Percentiles rank a stretch among this genome's conserved stretches.
Conservation (phyloP, 2,888 invertebrate species). For the Andrena camellia region DNA sequence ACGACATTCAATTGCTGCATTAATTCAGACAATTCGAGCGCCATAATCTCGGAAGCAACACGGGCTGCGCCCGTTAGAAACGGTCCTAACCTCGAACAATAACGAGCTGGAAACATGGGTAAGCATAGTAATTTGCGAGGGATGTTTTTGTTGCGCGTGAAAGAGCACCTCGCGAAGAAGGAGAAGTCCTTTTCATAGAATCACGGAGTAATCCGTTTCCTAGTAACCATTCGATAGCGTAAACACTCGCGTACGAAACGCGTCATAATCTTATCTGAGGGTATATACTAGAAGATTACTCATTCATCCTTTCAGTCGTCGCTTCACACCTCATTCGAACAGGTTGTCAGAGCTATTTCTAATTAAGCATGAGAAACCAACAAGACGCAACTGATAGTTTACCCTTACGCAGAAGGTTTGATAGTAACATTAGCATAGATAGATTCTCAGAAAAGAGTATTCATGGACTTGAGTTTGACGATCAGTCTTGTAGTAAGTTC, state of each 20-base stretch:
- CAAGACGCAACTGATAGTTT: slow-evolving; percentile 44
- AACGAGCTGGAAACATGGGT: slow-evolving; percentile 68
- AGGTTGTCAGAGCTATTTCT: slow-evolving; percentile 23
- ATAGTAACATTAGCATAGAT: slow-evolving; percentile 77
- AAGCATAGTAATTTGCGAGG: slow-evolving; percentile 44
- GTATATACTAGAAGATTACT: slow-evolving; percentile 55
- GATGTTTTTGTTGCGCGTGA: not conserved
- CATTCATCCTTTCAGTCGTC: slow-evolving; percentile 63
- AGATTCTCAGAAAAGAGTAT: slow-evolving; percentile 80
- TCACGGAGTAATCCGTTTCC: slow-evolving; percentile 8
- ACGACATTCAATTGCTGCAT: slow-evolving; percentile 63
- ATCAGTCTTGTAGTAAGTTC: slow-evolving; percentile 70
- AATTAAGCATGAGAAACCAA: slow-evolving; percentile 52
- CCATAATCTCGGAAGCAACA: slow-evolving; percentile 57
- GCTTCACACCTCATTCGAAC: slow-evolving; percentile 29
- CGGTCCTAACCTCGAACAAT: slow-evolving; percentile 61
- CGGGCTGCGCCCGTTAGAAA: slow-evolving; percentile 41
- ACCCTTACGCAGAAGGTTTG: slow-evolving; percentile 72
- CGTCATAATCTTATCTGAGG: slow-evolving; percentile 67
- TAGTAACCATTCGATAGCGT: slow-evolving; percentile 15
- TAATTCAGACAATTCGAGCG: slow-evolving; percentile 65
- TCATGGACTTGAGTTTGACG: slow-evolving; percentile 68
- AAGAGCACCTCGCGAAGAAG: not conserved
- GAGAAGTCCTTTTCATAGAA: not conserved
- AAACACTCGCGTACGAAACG: slow-evolving; percentile 6